Base-by-base conservation (phyloP, 2,797 vertebrate species). In the Nyctalus aviator region DNA sequence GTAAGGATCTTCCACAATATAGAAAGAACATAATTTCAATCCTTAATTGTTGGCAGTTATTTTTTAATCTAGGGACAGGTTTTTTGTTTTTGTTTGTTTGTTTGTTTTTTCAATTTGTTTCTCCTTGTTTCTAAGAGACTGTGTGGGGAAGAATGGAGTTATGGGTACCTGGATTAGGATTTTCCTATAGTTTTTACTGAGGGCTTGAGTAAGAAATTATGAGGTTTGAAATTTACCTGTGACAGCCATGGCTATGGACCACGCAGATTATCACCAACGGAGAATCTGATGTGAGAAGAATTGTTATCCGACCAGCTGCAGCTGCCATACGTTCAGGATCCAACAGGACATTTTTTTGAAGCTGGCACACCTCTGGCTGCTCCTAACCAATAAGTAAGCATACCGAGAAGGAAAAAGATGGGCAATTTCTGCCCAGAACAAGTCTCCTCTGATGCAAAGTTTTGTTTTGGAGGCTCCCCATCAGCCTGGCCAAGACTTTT, bases 361-460 rank as follows among this genome's bases (percentile, higher is more conserved):
- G 3, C 0, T 27, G 10, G 2, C 0, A 0, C 53, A 18, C 1
- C 7, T 2, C 2, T 3, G 7, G 50, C 55, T 62, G 12, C 35
- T 37, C 32, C 15, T 20, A 79, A 50, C n/a, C 50, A 84, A 66
- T 66, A 7, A 53, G 20, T 20, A 2, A 62, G 9, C 17, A 79
- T 10, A n/a, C 10, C 21, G 27, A 1, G 25, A 37, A 87, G 12
- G 3, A 8, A 23, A 48, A 18, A 68, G 2, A 17, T 59, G 5
- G 5, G 13, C 2, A 59, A 5, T 44, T 8, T 5, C 32, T 91
- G 15, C 9, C 30, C 6, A 62, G 55, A 41, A 15, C 0, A 85
- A 11, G 8, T 48, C 50, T 76, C 2, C 3, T 37, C 6, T 71
- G 18, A 78, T 50, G 20, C 13, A 32, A 79, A 44, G 50, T 17